Evolutionary conservation across 2,888 invertebrate genomes (phyloP).

Genomic region (Lycocerus yunnanus): DNA sequence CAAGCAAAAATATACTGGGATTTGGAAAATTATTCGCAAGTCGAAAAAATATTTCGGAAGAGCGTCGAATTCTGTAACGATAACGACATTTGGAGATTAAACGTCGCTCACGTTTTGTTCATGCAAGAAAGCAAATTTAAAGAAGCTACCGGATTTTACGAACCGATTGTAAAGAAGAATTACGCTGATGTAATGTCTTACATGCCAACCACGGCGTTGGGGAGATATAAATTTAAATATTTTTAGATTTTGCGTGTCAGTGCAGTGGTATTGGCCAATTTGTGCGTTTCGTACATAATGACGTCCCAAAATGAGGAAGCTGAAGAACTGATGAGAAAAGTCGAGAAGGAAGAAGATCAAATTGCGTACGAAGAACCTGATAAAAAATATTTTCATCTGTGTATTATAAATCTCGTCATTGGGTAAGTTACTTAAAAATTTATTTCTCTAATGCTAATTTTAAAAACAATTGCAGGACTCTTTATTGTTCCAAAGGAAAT

Average conservation of each 20-base stretch:
- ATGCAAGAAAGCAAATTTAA: conserved; percentile 99
- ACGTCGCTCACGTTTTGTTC: conserved; percentile 97
- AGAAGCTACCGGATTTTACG: conserved; percentile 97
- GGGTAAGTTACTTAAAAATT: conserved; percentile 65
- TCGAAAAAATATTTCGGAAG: conserved; percentile 95
- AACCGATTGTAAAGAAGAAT: conserved; percentile 94
- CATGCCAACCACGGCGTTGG: not conserved
- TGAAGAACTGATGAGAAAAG: conserved; percentile 97
- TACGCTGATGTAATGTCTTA: conserved; percentile 72
- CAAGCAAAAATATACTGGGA: conserved; percentile 99
- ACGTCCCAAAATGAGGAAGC: conserved; percentile 98
- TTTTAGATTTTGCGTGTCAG: conserved; percentile 86
- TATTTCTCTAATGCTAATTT: not conserved
- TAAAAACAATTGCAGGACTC: conserved; percentile 67
- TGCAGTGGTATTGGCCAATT: conserved; percentile 96
- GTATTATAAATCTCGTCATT: conserved; percentile 98
- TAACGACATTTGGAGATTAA: conserved; percentile 95
- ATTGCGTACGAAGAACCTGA: conserved; percentile 90
- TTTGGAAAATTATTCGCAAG: conserved; percentile 91
- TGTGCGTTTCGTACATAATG: conserved; percentile 99
- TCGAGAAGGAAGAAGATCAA: conserved; percentile 96
- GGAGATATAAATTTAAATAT: conserved; percentile 5
- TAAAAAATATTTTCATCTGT: conserved; percentile 92
- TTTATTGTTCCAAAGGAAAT: conserved; percentile 98
- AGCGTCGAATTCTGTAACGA: conserved; percentile 98